Evolutionary conservation across 2,113 vertebrate genomes (phyloP).

Genomic region (Eulemur rufifrons): DNA sequence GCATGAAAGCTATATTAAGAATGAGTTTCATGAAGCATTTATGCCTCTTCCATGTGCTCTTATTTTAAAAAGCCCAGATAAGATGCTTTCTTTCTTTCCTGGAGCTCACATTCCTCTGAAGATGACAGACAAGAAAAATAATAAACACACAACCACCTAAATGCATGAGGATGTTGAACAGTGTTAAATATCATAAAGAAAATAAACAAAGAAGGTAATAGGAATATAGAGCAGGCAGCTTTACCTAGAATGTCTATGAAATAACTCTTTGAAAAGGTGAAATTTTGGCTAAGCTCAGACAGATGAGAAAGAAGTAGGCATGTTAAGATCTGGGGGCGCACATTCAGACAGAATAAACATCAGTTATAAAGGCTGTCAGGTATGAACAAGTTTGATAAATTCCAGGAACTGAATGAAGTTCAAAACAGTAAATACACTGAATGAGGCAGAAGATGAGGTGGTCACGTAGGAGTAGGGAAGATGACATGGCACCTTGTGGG

Average conservation of each 20-base stretch:
- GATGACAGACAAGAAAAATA: background rate
- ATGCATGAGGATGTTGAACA: background rate
- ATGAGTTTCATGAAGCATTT: background rate
- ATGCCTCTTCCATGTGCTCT: background rate
- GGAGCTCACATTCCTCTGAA: background rate
- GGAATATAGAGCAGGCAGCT: background rate
- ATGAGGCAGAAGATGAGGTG: no score
- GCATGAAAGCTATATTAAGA: background rate
- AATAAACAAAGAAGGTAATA: background rate
- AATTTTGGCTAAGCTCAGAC: background rate
- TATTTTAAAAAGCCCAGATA: background rate
- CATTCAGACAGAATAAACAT: background rate
- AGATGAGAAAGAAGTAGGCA: background rate
- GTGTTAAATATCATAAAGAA: background rate
- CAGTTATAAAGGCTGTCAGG: background rate
- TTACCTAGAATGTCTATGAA: background rate
- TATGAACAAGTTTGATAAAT: background rate
- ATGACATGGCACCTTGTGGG: accelerated
- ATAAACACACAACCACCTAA: background rate
- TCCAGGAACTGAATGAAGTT: background rate
- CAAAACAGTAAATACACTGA: background rate
- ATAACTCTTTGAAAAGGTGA: background rate
- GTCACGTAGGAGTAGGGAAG: background rate
- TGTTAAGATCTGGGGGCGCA: background rate
- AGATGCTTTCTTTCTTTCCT: background rate